Base-by-base conservation (phyloP, 92 coral and sea anemone genomes). In the Ricordea florida region DNA sequence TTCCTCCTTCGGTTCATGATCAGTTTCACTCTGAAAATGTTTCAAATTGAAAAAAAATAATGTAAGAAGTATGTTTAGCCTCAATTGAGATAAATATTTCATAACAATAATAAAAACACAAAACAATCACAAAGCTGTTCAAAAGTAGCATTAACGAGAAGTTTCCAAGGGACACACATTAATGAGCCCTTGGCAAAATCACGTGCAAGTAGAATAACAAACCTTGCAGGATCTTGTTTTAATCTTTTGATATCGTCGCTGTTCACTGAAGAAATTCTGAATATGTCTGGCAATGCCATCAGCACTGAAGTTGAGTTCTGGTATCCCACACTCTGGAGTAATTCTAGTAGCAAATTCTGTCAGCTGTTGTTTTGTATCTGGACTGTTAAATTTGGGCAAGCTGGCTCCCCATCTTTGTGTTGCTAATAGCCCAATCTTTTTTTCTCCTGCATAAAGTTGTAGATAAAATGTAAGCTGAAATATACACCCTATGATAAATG, bases 201-300 rank as follows among this genome's bases (percentile, higher is more conserved):
- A 20, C 6, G 38, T 42, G 48, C 5, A 45, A 60, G 17, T 59
- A 47, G 24, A 55, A 26, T 24, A 53, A 68, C 79, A 35, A 67
- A 78, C 50, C 85, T 55, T 28, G 46, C 52, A 50, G 34, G 72
- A 42, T 58, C 57, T 18, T 57, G 49, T 31, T 57, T 46, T 76
- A 37, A 14, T 62, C 79, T 74, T 81, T 49, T n/a, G 44, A 52
- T 82, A 82, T 22, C 70, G 53, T 14, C 81, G 1, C 53, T 81
- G 87, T 27, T 81, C 67, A 62, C 42, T 81, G 66, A 72, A 81
- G 66, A 61, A 72, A 18, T n/a, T 62, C 59, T 81, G 66, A 10
- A 81, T 62, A 33, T 72, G 87, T 29, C 44, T 72, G 32, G 72
- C 69, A 35, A 81, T 72, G 3, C 87, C 87, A 4, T 72, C 74